Percentiles rank a stretch among this genome's conserved stretches.
phyloP scores from a whole-genome alignment of 2,113 vertebrate genomes.

The Sphyrna mokarran region DNA sequence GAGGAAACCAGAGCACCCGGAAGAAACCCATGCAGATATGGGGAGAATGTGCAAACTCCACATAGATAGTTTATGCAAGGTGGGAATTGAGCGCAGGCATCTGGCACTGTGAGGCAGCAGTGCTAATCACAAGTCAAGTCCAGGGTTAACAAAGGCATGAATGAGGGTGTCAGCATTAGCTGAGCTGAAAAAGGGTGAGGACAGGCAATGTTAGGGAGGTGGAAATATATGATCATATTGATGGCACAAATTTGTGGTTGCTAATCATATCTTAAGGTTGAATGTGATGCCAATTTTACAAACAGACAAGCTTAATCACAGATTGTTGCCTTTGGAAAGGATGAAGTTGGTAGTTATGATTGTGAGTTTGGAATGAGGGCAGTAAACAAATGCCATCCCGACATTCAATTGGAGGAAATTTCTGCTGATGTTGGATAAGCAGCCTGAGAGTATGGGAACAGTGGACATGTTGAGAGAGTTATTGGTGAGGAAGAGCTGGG shows the following conservation, averaged over 20 bases:
- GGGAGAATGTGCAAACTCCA: too few relatives aligned
- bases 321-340: background rate
- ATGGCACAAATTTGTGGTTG: background rate
- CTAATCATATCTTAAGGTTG: background rate
- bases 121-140: background rate
- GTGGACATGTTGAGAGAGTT: too few relatives aligned
- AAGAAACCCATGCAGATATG: too few relatives aligned
- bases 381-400: background rate
- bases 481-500: too few relatives aligned
- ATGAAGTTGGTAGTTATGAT: background rate
- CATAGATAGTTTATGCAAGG: too few relatives aligned
- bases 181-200: background rate
- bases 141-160: background rate
- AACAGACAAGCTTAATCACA: background rate
- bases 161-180: background rate
- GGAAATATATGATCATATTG: background rate
- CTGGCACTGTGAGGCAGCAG: too few relatives aligned
- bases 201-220: background rate
- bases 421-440: too few relatives aligned
- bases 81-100: too few relatives aligned
- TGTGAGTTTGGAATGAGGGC: background rate
- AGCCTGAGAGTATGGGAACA: too few relatives aligned
- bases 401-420: background rate
- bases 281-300: background rate
- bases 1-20: too few relatives aligned